A percentile compares a stretch with the other conserved stretches of the same genome.
Conservation (phyloP, 2,888 invertebrate genomes). For the Digitonthophagus gazella region DNA sequence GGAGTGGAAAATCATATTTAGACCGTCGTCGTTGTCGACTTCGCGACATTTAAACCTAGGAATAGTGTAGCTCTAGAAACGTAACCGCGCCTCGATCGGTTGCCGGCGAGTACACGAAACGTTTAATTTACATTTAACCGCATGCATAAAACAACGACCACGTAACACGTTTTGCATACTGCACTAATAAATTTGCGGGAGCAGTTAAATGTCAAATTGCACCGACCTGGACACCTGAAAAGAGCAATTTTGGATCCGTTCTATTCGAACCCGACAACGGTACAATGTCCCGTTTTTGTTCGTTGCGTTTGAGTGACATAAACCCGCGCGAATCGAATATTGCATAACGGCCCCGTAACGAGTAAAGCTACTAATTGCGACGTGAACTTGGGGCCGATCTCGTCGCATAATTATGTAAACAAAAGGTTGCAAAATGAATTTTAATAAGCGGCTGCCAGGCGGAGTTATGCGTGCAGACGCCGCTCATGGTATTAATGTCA, state of each 20-base stretch:
- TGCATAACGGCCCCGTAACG: background rate
- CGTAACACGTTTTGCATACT: background rate
- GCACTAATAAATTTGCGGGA: background rate
- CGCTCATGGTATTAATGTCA: background rate
- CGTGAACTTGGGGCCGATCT: background rate
- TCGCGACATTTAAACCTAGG: background rate
- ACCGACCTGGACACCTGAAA: background rate
- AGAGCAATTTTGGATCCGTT: background rate
- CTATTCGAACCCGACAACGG: background rate
- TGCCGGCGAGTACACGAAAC: background rate
- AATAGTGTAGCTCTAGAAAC: background rate
- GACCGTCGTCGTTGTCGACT: background rate
- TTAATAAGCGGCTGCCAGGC: constrained; percentile 3
- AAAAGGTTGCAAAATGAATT: constrained; percentile 9
- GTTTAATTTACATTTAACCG: background rate
- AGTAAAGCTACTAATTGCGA: background rate
- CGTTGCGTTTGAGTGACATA: background rate
- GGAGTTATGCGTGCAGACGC: constrained; percentile 4
- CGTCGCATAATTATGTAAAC: constrained; percentile 11
- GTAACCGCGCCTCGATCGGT: background rate
- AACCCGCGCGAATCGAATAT: background rate
- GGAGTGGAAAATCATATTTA: background rate
- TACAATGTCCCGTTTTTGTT: background rate
- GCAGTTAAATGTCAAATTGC: background rate
- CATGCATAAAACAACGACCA: background rate